Evolutionary conservation across 1,140 invertebrate genomes (phyloP), one percentile per base, ranked within the genome.

Genomic region (Telenomus remus): DNA sequence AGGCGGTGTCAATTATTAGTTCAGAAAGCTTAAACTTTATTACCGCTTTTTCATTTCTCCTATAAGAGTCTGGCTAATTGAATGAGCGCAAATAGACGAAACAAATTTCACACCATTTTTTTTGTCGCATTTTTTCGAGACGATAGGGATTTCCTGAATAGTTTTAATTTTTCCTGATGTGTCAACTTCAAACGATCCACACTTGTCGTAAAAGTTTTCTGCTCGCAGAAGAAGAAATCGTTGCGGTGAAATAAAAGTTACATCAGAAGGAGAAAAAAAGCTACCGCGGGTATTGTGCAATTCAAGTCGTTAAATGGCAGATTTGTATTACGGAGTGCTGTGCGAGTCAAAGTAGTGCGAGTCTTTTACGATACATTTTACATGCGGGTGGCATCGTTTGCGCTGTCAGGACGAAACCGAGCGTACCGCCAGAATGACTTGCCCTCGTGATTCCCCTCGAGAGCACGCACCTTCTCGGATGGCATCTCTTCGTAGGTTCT

Each of bases 361-460:
- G 37, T 66, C 68, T 61, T 68, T 44, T 43, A 10, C 42, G 47
- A 64, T 72, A 64, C 57, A 63, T 60, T 77, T 69, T 73, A 63
- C 59, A 73, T 64, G 48, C 64, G 57, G 69, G 60, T 65, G 48
- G 64, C 64, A 59, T 72, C 57, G 57, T 77, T 69, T 54, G 64
- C 55, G 51, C 65, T 59, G 34, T 75, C 71, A 70, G 47, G 65
- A 68, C 61, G 66, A 73, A 70, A 66, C 61, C 42, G 39, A 79
- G 74, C 77, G 68, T 66, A 64, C 37, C 71, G 51, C 61, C 80
- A 76, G 81, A 82, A 84, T 83, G 82, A 83, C 81, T 80, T 44
- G 71, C 57, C 79, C 78, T 75, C 80, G 82, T 83, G 81, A 84
- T 82, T 82, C 76, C 66, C 65, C 71, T 69, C 16, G 56, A 65